Evolutionary conservation across 2,113 vertebrate species (phyloP).

Genomic region (Nothocercus julius): DNA sequence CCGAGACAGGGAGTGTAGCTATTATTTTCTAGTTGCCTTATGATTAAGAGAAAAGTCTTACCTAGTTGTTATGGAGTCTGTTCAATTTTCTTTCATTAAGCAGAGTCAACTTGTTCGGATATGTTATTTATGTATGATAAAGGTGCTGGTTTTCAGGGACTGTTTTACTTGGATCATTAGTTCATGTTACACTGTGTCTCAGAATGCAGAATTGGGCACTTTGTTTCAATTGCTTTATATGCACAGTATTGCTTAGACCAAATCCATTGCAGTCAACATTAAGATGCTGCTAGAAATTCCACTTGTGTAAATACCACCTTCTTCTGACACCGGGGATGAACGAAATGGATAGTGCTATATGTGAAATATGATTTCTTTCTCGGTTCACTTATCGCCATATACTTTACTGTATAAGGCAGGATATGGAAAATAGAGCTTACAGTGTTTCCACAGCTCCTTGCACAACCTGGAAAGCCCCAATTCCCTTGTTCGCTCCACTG

Average conservation of each 20-base stretch:
- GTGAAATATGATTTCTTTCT: neutral
- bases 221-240: slow-evolving; percentile 4
- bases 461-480: neutral
- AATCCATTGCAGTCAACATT: slow-evolving; percentile 7
- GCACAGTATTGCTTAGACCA: slow-evolving; percentile 12
- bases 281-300: neutral
- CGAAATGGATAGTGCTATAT: neutral
- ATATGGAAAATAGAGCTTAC: neutral
- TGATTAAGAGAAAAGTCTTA: neutral
- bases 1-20: neutral
- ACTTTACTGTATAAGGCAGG: neutral
- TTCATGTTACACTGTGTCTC: neutral
- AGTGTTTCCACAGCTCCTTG: neutral
- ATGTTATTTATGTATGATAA: neutral
- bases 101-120: neutral
- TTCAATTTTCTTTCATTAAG: neutral
- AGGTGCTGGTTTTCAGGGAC: neutral
- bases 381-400: neutral
- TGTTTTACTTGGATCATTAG: neutral
- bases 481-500: neutral
- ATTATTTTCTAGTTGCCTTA: slow-evolving; percentile 25
- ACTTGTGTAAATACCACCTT: neutral
- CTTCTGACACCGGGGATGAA: neutral
- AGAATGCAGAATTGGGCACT: neutral
- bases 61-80: neutral